Conservation (phyloP, 2,888 invertebrate species). For the Polylopha cassiicola region DNA sequence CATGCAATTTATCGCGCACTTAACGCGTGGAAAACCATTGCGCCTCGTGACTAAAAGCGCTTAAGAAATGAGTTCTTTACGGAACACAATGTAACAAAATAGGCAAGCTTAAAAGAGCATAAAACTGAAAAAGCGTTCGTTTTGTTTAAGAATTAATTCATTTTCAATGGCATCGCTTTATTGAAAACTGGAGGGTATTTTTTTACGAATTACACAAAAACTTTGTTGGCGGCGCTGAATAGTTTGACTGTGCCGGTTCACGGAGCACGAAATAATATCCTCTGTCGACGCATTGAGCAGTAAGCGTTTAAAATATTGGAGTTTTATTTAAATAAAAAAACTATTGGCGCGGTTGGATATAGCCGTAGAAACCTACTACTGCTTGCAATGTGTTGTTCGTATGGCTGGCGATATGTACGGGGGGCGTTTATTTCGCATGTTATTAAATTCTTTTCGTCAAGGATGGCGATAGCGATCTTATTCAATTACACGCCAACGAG, state of each 20-base stretch:
- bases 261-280: constrained; percentile 41
- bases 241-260: constrained; percentile 26
- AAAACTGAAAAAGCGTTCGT: constrained; percentile 2
- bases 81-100: constrained; percentile 25
- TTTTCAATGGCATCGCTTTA: constrained; percentile 10
- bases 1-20: constrained; percentile 49
- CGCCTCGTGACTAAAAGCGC: constrained; percentile 38
- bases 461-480: constrained; percentile 65
- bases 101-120: constrained; percentile 8
- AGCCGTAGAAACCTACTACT: constrained; percentile 19
- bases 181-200: constrained; percentile 12
- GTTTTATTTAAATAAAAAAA: constrained; percentile 62
- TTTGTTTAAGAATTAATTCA: constrained; percentile 7
- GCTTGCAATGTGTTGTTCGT: constrained; percentile 34
- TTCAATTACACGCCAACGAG: constrained; percentile 69
- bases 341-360: constrained; percentile 36
- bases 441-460: constrained; percentile 71
- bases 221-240: constrained; percentile 5
- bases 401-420: constrained; percentile 41
- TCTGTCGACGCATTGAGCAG: constrained; percentile 43
- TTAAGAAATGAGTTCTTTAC: constrained; percentile 37
- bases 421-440: constrained; percentile 51
- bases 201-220: constrained; percentile 19
- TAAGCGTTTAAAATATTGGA: constrained; percentile 53
- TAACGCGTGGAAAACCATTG: constrained; percentile 46